phyloP scores from a whole-genome alignment of 2,113 vertebrate species.

The Conger conger region DNA sequence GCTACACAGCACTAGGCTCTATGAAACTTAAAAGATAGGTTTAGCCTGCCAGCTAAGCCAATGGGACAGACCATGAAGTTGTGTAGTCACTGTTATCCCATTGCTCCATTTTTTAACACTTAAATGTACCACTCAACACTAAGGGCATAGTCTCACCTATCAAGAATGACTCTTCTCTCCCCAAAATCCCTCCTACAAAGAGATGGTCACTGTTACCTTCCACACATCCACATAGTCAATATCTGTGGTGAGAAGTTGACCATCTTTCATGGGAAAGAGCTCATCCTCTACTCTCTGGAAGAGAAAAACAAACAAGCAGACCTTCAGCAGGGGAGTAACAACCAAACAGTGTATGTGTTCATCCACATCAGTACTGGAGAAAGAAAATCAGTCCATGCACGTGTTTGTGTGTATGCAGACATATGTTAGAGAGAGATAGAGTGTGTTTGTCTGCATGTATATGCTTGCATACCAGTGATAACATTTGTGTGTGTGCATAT shows the following conservation, averaged over 20 bases:
- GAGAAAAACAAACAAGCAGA: slow-evolving; percentile 8
- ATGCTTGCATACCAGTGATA: neutral
- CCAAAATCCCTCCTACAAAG: neutral
- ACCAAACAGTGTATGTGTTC: neutral
- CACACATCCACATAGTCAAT: slow-evolving; percentile 74
- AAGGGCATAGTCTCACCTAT: no score
- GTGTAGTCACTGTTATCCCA: neutral
- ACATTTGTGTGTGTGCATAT: neutral
- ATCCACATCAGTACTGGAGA: neutral
- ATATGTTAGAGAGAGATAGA: no score
- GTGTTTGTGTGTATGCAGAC: neutral
- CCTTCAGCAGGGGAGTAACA: neutral
- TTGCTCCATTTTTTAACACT: neutral
- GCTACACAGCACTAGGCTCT: no score
- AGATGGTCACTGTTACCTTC: slow-evolving; percentile 61
- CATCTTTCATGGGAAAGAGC: slow-evolving; percentile 63
- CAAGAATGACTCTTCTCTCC: neutral
- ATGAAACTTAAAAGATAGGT: no score
- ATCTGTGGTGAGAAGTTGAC: slow-evolving; percentile 54
- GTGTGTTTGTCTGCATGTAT: neutral
- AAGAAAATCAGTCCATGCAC: neutral
- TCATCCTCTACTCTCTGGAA: slow-evolving; percentile 64
- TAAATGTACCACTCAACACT: neutral
- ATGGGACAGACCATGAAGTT: neutral
- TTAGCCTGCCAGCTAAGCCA: no score